Percentiles rank a stretch among this genome's conserved stretches.
These are phyloP conservation scores for Caenorhabditis zanzibari DNA, from an alignment of 2,888 invertebrate species.

Conservation along the genomic window DNA sequence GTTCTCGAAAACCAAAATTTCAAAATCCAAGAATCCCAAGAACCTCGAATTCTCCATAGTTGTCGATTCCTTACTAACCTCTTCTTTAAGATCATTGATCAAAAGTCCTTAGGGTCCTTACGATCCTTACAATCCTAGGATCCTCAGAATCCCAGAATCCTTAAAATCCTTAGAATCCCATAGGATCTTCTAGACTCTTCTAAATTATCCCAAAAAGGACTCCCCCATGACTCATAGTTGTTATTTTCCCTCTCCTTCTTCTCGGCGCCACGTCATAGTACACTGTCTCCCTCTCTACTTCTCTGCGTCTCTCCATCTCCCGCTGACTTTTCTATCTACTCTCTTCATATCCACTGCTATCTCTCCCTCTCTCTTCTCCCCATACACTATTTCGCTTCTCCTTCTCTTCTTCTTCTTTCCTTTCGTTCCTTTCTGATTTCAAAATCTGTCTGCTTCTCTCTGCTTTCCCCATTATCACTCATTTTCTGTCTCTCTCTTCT, in stretches of 20 bases:
- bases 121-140: too few species aligned
- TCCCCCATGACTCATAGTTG: slow-evolving; percentile 34
- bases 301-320: slow-evolving; percentile 25
- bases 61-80: too few species aligned
- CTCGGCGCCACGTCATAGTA: slow-evolving; percentile 50
- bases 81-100: too few species aligned
- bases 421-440: neutral
- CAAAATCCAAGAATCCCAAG: too few species aligned
- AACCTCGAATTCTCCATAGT: too few species aligned
- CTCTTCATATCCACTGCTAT: slow-evolving; percentile 6
- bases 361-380: neutral
- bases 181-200: neutral
- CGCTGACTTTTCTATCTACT: neutral
- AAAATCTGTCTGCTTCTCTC: slow-evolving; percentile 2
- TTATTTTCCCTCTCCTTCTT: neutral
- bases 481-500: neutral
- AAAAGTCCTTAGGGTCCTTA: too few species aligned
- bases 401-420: neutral
- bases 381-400: neutral
- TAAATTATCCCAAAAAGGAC: neutral
- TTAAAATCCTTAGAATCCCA: too few species aligned
- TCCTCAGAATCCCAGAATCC: too few species aligned
- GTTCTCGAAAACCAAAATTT: too few species aligned
- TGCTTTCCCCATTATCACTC: neutral
- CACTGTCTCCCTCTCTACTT: slow-evolving; percentile 20